A percentile compares a stretch with the other conserved stretches of the same genome.
These are phyloP conservation scores for Oryzias melastigma DNA, from an alignment of 2,113 vertebrate species.

Conservation along the genomic window DNA sequence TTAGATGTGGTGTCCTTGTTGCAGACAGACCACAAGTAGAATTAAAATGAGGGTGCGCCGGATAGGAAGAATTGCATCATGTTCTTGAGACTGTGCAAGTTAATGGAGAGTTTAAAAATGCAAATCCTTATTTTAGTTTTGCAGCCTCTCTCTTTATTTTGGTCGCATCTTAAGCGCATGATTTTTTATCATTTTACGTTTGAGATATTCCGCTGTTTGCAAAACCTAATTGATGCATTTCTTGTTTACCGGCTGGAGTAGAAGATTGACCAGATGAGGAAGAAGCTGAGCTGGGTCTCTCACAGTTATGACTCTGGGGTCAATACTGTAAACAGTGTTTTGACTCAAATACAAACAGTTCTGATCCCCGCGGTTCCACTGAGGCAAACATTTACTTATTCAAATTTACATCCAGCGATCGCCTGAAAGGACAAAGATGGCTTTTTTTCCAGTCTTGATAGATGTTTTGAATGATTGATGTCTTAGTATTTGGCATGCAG, in stretches of 20 bases:
- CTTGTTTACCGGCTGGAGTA: constrained; percentile 29
- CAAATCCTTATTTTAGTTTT: constrained; percentile 13
- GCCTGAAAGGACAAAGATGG: constrained; percentile 36
- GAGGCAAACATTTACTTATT: constrained; percentile 63
- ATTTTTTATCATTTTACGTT: constrained; percentile 17
- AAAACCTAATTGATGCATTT: constrained; percentile 17
- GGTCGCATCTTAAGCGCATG: constrained; percentile 36
- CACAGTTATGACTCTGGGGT: constrained; percentile 40
- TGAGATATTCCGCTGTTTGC: constrained; percentile 29
- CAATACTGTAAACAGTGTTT: constrained; percentile 62
- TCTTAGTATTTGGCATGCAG: constrained; percentile 17
- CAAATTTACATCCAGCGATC: constrained; percentile 50
- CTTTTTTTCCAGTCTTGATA: constrained; percentile 23
- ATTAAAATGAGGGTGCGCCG: constrained; percentile 58
- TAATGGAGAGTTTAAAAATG: constrained; percentile 38
- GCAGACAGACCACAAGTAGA: constrained; percentile 51
- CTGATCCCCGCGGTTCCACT: constrained; percentile 47
- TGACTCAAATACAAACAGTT: constrained; percentile 59
- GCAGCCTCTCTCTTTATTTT: constrained; percentile 23
- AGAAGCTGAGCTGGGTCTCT: constrained; percentile 23
- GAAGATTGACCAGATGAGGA: constrained; percentile 20
- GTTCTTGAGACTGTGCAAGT: constrained; percentile 37
- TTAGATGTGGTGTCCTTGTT: constrained; percentile 48
- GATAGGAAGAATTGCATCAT: constrained; percentile 61
- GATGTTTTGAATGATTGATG: constrained; percentile 37